Evolutionary conservation across 2,888 invertebrate genomes (phyloP), one percentile per base, ranked within the genome.

Genomic region (Dyspetes luteomarginatus): DNA sequence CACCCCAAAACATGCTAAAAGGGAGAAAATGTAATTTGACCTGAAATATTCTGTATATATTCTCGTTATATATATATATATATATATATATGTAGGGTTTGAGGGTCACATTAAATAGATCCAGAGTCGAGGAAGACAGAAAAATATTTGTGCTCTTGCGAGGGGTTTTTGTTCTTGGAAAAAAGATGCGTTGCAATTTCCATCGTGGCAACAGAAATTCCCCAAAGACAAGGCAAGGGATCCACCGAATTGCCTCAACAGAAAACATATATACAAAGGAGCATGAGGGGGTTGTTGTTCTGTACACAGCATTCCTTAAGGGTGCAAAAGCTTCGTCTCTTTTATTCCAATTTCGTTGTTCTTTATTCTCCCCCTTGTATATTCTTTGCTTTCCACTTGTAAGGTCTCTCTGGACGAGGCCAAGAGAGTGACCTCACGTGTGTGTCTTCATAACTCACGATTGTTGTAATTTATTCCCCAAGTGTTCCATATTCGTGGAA

Each of bases 101-200:
- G n/a, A n/a, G n/a, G n/a, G n/a, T n/a, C n/a, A n/a, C n/a, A n/a
- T n/a, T 22, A 22, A 52, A 52, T 52, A 19, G 22, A 19, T 19
- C 22, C 52, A 19, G 52, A 22, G 19, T 19, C 19, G 19, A 19
- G 22, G 22, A 19, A 17, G 17, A 19, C 12, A 9, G 19, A 22
- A 43, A 52, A 17, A 52, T 9, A 52, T 52, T 52, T 52, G 52
- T 52, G 22, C 5, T 52, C 52, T 52, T 19, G 19, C 19, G 52
- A 22, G 52, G 22, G 22, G 12, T 17, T 19, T 52, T 52, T 52
- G 52, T 52, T 52, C 52, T 52, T 19, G 36, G 36, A 52, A 2
- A 19, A 19, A 19, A 9, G 19, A 52, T 52, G 22, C 9, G 24
- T 22, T 19, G 19, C 52, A 52, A 19, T 52, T 19, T 9, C 52